Percentiles rank a stretch among this genome's conserved stretches.
phyloP scores from a whole-genome alignment of 2,113 vertebrate species.

The Otocyon megalotis region DNA sequence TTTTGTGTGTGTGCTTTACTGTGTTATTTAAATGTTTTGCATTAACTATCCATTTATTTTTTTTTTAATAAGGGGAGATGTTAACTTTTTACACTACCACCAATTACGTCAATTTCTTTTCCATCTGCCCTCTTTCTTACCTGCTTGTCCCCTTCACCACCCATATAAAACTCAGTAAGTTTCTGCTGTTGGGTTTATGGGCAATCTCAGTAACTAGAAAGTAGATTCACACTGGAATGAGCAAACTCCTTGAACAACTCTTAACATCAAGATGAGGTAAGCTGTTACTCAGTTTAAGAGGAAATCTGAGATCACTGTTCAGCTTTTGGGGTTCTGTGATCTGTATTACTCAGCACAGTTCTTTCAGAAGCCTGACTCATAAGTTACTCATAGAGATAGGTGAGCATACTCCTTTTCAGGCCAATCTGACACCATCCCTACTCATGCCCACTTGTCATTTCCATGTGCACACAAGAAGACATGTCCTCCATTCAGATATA shows the following conservation, averaged over 20 bases:
- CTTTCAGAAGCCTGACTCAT: slow-evolving; percentile 51
- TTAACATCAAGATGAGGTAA: slow-evolving; percentile 35
- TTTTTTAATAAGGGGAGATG: neutral
- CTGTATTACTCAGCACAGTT: neutral
- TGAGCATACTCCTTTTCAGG: neutral
- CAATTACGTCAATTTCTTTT: neutral
- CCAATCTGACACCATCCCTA: neutral
- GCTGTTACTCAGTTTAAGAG: neutral
- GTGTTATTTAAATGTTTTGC: neutral
- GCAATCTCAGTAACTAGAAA: neutral
- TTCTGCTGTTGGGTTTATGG: neutral
- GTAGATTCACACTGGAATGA: neutral
- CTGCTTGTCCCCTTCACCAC: neutral
- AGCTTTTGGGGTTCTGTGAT: neutral
- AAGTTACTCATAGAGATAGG: neutral
- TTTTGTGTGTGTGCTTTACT: neutral
- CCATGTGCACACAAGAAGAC: neutral
- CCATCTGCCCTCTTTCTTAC: neutral
- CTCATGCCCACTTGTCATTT: neutral
- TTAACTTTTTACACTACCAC: neutral
- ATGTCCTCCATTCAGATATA: neutral
- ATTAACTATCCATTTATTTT: neutral
- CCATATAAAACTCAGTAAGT: neutral
- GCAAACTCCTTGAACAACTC: neutral
- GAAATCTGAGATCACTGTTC: slow-evolving; percentile 49